Evolutionary conservation across 2,797 vertebrate genomes (phyloP).

Genomic region (Rhabdophis nuchalis): DNA sequence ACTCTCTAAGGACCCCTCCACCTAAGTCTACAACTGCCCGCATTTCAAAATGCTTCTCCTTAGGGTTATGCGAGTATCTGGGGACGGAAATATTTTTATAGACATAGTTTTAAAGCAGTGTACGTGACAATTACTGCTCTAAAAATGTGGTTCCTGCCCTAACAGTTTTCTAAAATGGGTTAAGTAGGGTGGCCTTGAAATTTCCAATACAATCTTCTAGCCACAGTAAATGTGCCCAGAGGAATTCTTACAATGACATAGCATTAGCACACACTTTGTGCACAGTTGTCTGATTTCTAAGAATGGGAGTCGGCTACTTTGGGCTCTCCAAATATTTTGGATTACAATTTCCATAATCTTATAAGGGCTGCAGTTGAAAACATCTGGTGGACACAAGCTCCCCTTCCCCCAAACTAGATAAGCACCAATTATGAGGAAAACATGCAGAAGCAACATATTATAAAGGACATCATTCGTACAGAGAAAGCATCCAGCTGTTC

Average conservation of each 20-base stretch:
- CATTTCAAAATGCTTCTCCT: background rate
- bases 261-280: background rate
- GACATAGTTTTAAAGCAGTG: background rate
- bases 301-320: background rate
- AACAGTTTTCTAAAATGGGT: background rate
- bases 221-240: background rate
- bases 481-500: background rate
- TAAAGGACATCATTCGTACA: background rate
- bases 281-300: background rate
- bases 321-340: background rate
- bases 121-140: background rate
- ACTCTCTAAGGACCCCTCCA: background rate
- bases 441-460: background rate
- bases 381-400: background rate
- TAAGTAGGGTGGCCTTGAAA: background rate
- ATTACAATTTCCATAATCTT: background rate
- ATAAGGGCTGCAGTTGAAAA: background rate
- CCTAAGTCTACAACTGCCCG: background rate
- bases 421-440: background rate
- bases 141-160: background rate
- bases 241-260: background rate
- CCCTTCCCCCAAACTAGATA: background rate
- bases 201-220: background rate
- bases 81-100: background rate
- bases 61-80: background rate